Percentiles rank a stretch among this genome's conserved stretches.
These are phyloP conservation scores for Habrosyne pyritoides DNA, from an alignment of 2,888 invertebrate species.

Conservation along the genomic window DNA sequence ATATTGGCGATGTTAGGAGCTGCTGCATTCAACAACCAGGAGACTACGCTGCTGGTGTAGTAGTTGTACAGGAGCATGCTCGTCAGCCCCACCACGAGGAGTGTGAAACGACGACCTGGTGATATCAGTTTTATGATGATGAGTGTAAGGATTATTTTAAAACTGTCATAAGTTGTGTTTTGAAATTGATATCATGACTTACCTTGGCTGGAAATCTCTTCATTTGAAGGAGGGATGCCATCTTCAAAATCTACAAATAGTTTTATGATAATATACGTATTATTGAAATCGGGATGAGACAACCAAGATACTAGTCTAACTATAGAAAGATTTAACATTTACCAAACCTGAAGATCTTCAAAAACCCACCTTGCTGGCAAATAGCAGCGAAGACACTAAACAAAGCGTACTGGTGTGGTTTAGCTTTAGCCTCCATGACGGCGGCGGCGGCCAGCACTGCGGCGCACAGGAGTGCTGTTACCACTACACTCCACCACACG, in stretches of 20 bases:
- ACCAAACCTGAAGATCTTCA: not conserved
- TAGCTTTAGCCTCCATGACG: constrained; percentile 50
- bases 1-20: constrained; percentile 71
- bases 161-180: not conserved
- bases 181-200: constrained; percentile 14
- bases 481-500: constrained; percentile 70
- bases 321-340: too few relatives aligned
- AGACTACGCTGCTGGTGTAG: constrained; percentile 85
- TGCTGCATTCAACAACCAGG: constrained; percentile 80
- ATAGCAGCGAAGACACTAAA: constrained; percentile 70
- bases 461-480: constrained; percentile 50
- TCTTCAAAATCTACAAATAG: constrained; percentile 70
- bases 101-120: constrained; percentile 59
- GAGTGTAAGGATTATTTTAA: not conserved
- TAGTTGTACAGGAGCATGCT: constrained; percentile 83
- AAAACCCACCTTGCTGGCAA: constrained; percentile 65
- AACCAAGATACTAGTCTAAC: too few relatives aligned
- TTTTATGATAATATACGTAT: too few relatives aligned
- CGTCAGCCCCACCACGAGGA: constrained; percentile 63
- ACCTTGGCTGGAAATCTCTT: constrained; percentile 65
- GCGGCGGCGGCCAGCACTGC: constrained; percentile 62
- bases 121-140: not conserved
- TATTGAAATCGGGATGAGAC: too few relatives aligned
- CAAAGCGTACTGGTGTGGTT: constrained; percentile 53
- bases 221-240: constrained; percentile 50